Conservation (phyloP, 2,797 vertebrate species). For the Nyctalus aviator region DNA sequence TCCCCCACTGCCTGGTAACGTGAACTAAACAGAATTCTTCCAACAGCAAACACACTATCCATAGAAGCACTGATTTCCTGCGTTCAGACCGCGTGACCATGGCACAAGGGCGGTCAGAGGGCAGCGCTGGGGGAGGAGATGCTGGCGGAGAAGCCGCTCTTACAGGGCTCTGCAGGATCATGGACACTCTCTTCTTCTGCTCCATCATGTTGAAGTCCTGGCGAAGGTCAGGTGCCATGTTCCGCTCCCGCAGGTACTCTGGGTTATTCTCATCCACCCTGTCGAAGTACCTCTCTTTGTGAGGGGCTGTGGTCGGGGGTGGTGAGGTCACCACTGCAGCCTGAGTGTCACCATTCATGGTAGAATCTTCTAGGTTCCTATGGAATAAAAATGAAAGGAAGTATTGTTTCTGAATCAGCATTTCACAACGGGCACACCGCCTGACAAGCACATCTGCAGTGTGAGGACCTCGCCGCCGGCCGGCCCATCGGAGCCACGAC, state of each 20-base stretch:
- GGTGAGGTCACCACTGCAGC: constrained; percentile 97
- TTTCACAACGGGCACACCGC: background rate
- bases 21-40: background rate
- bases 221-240: constrained; percentile 98
- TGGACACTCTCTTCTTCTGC: constrained; percentile 98
- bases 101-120: background rate
- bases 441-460: background rate
- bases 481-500: rapidly evolving
- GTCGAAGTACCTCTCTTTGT: constrained; percentile 99
- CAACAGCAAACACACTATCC: background rate
- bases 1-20: background rate
- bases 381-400: constrained; percentile 49
- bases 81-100: background rate
- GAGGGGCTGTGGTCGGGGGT: constrained; percentile 96
- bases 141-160: constrained; percentile 71
- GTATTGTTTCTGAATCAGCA: constrained; percentile 9
- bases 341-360: constrained; percentile 97
- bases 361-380: constrained; percentile 82
- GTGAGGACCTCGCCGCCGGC: rapidly evolving
- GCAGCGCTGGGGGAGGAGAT: background rate
- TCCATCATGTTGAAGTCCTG: constrained; percentile 99
- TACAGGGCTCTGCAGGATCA: constrained; percentile 99
- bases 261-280: constrained; percentile 97
- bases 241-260: constrained; percentile 97
- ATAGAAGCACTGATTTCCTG: rapidly evolving